Conservation (phyloP, 2,797 vertebrate species). For the Limosa lapponica region DNA sequence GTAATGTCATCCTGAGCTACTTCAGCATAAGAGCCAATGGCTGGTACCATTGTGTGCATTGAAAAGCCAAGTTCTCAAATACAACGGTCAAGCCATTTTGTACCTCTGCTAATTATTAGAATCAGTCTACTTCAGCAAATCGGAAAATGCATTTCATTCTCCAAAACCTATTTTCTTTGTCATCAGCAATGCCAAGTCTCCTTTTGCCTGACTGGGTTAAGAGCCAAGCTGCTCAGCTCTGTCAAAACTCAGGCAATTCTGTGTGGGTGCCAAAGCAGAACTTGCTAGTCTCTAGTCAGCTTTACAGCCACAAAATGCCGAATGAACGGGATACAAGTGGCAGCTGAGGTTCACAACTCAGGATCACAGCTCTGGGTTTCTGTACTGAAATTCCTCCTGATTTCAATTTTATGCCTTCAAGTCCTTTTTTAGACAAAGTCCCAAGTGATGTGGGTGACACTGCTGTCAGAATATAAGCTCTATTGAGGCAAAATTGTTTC, state of each 20-base stretch:
- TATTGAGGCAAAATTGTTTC: not conserved
- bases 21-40: not conserved
- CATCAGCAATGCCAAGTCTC: conserved; percentile 46
- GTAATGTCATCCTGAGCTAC: not conserved
- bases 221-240: conserved; percentile 60
- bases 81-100: not conserved
- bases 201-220: conserved; percentile 57
- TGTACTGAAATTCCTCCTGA: conserved; percentile 38
- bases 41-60: not conserved
- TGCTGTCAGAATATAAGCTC: conserved; percentile 33
- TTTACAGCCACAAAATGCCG: conserved; percentile 58
- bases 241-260: conserved; percentile 60
- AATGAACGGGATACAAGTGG: conserved; percentile 54
- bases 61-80: not conserved
- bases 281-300: conserved; percentile 62
- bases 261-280: conserved; percentile 60
- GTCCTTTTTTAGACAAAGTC: conserved; percentile 46
- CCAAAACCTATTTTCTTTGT: conserved; percentile 33
- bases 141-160: not conserved
- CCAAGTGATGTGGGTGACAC: not conserved
- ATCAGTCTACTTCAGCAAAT: not conserved
- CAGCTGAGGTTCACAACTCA: conserved; percentile 68
- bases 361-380: conserved; percentile 34
- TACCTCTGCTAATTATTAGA: not conserved
- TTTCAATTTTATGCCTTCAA: conserved; percentile 52